Conservation (phyloP, 2,888 invertebrate genomes). For the Temnothorax rugatulus region DNA sequence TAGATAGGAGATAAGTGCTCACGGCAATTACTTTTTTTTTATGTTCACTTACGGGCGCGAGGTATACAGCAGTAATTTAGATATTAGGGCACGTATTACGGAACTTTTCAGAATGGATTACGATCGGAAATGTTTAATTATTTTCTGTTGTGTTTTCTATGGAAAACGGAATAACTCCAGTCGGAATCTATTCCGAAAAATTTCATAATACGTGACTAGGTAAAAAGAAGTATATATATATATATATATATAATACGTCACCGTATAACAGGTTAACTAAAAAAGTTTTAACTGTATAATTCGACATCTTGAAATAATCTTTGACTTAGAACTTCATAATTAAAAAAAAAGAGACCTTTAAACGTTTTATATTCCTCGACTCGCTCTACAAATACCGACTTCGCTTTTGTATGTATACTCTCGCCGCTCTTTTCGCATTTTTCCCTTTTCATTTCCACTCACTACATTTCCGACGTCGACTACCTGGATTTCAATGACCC, state of each 20-base stretch:
- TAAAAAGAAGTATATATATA: too few relatives aligned
- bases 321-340: neutral
- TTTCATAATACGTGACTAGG: neutral
- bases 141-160: too few relatives aligned
- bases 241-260: neutral
- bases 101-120: too few relatives aligned
- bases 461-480: neutral
- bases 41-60: neutral
- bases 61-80: neutral
- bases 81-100: too few relatives aligned
- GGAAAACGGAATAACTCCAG: too few relatives aligned
- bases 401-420: neutral
- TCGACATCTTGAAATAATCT: neutral
- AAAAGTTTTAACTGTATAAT: too few relatives aligned
- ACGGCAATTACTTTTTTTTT: conserved; percentile 1
- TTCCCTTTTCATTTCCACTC: conserved; percentile 11
- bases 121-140: too few relatives aligned
- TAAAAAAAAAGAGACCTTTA: too few relatives aligned
- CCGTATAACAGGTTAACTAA: too few relatives aligned
- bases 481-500: conserved; percentile 51
- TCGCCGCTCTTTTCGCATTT: neutral
- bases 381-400: neutral
- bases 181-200: too few relatives aligned
- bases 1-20: conserved; percentile 20
- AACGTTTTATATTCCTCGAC: neutral